Conservation (phyloP, 2,113 vertebrate species). For the Callaeas wilsoni region DNA sequence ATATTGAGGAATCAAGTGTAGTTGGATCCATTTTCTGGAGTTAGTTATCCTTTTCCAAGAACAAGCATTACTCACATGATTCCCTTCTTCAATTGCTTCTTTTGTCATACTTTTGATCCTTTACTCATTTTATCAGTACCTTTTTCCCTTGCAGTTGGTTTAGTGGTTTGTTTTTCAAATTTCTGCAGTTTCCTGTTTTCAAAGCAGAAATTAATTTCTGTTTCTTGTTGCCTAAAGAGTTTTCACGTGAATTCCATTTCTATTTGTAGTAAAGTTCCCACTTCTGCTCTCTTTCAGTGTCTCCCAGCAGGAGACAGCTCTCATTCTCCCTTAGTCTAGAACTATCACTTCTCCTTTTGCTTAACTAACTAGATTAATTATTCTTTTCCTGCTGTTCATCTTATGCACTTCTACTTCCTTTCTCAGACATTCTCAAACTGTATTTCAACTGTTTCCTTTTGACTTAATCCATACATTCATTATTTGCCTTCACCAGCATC, state of each 20-base stretch:
- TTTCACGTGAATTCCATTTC: not conserved
- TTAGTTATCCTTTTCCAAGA: not conserved
- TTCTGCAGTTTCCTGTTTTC: not conserved
- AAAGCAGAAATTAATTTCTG: not conserved
- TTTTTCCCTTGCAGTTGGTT: not conserved
- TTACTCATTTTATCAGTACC: not conserved
- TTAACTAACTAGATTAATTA: not conserved
- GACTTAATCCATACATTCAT: not conserved
- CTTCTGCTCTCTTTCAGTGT: not conserved
- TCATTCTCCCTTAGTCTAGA: not conserved
- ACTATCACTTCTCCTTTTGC: not conserved
- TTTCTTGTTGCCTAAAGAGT: not conserved
- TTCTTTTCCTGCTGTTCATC: not conserved
- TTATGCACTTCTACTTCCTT: not conserved
- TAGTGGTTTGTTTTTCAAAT: not conserved
- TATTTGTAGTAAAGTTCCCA: not conserved
- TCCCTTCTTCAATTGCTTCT: not conserved
- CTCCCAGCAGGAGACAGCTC: not conserved
- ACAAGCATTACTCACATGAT: not conserved
- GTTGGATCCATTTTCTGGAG: not conserved
- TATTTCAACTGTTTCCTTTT: not conserved
- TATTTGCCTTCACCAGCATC: not conserved
- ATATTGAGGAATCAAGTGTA: not conserved
- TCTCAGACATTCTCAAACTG: not conserved
- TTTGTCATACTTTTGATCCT: not conserved